Evolutionary conservation across 53 echinoderm and acorn worm species (phyloP).

Genomic region (Echinometra lucunter): DNA sequence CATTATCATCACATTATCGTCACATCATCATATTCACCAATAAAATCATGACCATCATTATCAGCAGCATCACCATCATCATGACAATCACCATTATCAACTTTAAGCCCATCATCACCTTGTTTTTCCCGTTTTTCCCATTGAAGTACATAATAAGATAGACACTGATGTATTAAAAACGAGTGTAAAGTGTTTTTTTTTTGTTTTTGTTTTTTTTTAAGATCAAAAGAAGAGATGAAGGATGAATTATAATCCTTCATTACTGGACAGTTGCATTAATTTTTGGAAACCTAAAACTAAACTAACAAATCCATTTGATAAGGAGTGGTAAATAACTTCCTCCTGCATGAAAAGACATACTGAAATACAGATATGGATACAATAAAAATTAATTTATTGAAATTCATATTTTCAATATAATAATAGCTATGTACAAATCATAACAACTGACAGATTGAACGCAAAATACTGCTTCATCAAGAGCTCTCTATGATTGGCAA

Average conservation of each 20-base stretch:
- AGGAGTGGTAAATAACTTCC: neutral
- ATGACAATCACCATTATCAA: neutral
- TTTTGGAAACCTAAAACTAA: neutral
- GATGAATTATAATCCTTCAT: neutral
- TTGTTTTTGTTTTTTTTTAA: too few relatives aligned
- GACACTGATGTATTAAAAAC: too few relatives aligned
- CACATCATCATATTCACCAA: neutral
- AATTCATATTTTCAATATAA: neutral
- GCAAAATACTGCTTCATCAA: neutral
- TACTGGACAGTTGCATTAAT: neutral
- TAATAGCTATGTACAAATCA: conserved; percentile 17
- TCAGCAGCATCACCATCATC: neutral
- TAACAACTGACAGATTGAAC: neutral
- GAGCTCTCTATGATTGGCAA: neutral
- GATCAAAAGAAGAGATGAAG: too few relatives aligned
- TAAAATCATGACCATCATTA: neutral
- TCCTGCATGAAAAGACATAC: neutral
- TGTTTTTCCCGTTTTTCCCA: too few relatives aligned
- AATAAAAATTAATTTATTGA: conserved; percentile 9
- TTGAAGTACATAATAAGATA: too few relatives aligned
- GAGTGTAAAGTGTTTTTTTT: too few relatives aligned
- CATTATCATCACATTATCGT: neutral
- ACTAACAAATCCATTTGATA: neutral
- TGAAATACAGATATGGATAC: neutral
- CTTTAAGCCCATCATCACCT: neutral